Conservation (phyloP, 1,140 invertebrate species). For the Formica selysi region DNA sequence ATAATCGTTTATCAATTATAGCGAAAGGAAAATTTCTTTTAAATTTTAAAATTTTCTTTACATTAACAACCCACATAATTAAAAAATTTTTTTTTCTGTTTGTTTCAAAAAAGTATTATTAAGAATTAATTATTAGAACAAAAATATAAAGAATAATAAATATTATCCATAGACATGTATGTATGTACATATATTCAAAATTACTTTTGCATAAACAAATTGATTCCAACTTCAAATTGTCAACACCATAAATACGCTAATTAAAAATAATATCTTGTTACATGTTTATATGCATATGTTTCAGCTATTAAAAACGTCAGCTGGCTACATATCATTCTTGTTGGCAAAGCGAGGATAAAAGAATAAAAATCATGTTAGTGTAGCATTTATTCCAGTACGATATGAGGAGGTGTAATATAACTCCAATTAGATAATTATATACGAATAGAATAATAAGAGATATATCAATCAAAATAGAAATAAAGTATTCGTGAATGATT, state of each 20-base stretch:
- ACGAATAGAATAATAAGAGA: neutral
- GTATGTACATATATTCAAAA: neutral
- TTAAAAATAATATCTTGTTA: neutral
- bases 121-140: neutral
- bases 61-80: neutral
- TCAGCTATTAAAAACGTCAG: conserved; percentile 31
- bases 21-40: neutral
- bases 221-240: neutral
- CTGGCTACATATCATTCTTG: conserved; percentile 41
- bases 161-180: neutral
- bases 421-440: neutral
- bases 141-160: neutral
- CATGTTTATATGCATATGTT: neutral
- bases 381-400: neutral
- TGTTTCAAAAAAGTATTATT: neutral
- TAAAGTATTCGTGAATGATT: conserved; percentile 13
- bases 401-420: neutral
- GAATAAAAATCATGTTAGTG: neutral
- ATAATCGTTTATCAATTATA: no score
- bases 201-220: neutral
- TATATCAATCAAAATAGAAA: conserved; percentile 9
- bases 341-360: conserved; percentile 19
- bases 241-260: neutral
- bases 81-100: neutral
- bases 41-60: no score